phyloP scores from a whole-genome alignment of 2,888 invertebrate species.

The Hipparchia sbordonii region DNA sequence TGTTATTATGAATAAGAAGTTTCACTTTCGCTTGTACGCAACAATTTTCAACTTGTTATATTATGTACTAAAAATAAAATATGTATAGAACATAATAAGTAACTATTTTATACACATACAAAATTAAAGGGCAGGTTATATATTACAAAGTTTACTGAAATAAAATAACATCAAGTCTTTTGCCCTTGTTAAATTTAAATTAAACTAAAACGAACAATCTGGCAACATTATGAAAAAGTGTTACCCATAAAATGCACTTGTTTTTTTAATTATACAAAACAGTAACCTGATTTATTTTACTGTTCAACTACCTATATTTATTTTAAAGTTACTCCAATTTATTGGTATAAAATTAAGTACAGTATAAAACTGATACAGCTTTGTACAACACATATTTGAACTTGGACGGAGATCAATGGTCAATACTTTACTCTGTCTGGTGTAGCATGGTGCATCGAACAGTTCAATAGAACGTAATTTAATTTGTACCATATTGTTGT shows the following conservation, averaged over 20 bases:
- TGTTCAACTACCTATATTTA: not conserved
- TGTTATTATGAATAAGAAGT: too few species aligned
- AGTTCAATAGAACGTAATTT: too few species aligned
- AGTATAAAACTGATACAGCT: constrained; percentile 12
- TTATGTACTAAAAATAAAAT: not conserved
- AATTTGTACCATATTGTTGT: too few species aligned
- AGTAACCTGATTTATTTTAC: not conserved
- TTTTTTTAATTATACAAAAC: not conserved
- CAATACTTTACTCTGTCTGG: not conserved
- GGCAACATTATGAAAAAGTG: not conserved
- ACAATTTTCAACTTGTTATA: not conserved
- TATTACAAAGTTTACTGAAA: too few species aligned
- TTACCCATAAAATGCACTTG: not conserved
- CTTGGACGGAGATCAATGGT: constrained; percentile 21
- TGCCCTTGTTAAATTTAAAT: too few species aligned
- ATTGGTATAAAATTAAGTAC: constrained; percentile 4
- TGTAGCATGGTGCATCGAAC: too few species aligned
- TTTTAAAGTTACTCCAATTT: not conserved
- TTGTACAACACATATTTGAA: constrained; percentile 21
- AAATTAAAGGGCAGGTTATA: too few species aligned
- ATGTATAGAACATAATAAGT: too few species aligned
- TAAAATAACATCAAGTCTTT: too few species aligned
- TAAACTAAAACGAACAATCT: not conserved
- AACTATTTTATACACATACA: too few species aligned
- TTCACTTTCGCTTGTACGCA: too few species aligned